phyloP scores from a whole-genome alignment of 2,888 invertebrate genomes.

The Brachypterus glaber region DNA sequence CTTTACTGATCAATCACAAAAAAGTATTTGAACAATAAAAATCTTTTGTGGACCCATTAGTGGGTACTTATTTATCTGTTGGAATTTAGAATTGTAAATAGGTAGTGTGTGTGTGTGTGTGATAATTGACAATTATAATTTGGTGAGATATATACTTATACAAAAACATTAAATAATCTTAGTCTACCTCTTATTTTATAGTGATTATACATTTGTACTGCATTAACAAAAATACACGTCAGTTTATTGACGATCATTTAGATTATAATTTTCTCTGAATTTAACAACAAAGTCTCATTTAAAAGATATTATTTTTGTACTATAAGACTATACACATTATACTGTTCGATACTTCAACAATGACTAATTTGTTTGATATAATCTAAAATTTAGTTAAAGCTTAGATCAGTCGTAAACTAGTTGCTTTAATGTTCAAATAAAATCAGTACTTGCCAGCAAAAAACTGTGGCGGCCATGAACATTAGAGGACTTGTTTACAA shows the following conservation, averaged over 20 bases:
- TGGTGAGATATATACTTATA: neutral
- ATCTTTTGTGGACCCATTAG: no score
- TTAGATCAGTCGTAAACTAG: constrained; percentile 12
- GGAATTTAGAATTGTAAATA: constrained; percentile 12
- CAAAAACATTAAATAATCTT: neutral
- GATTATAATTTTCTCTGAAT: constrained; percentile 23
- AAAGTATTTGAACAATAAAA: no score
- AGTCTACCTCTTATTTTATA: constrained; percentile 16
- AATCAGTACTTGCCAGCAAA: constrained; percentile 11
- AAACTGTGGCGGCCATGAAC: constrained; percentile 16
- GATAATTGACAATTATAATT: constrained; percentile 4
- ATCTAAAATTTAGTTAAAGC: constrained; percentile 8
- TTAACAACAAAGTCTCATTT: constrained; percentile 30
- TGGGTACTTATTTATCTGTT: no score
- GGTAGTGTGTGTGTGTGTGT: neutral
- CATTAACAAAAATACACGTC: constrained; percentile 40
- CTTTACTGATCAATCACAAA: no score
- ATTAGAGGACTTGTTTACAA: constrained; percentile 17
- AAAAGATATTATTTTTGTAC: constrained; percentile 13
- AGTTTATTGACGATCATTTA: constrained; percentile 32
- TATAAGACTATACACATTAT: neutral
- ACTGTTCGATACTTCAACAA: neutral
- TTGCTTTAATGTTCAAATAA: constrained; percentile 15
- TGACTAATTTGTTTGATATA: constrained; percentile 5
- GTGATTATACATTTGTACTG: constrained; percentile 38